phyloP scores from a whole-genome alignment of 2,888 invertebrate species.

The Polyommatus icarus region DNA sequence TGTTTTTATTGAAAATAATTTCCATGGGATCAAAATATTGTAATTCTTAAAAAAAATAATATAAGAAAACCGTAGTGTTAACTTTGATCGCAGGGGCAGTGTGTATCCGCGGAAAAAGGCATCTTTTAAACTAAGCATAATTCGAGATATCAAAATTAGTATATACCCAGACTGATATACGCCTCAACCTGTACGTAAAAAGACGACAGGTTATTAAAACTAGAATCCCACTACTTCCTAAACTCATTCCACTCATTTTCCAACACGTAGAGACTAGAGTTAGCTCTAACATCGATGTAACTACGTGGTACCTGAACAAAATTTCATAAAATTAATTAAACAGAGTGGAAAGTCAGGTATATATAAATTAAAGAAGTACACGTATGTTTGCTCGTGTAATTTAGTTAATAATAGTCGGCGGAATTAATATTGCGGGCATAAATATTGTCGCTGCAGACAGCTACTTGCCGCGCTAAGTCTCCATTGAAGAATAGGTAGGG shows the following conservation, averaged over 20 bases:
- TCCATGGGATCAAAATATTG: no score
- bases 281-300: background rate
- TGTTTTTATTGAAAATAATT: no score
- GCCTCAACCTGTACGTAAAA: no score
- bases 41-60: no score
- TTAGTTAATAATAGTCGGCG: constrained; percentile 59
- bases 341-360: background rate
- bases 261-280: background rate
- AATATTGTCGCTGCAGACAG: constrained; percentile 77
- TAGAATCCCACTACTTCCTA: background rate
- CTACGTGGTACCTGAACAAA: background rate
- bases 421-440: constrained; percentile 80
- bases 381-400: constrained; percentile 52
- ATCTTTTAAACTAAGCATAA: no score
- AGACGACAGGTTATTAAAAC: background rate
- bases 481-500: constrained; percentile 71
- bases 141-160: no score
- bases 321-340: constrained; percentile 9
- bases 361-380: constrained; percentile 30
- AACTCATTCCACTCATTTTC: background rate
- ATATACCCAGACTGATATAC: no score
- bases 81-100: no score
- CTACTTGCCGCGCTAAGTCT: constrained; percentile 73
- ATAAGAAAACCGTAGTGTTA: no score
- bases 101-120: no score